Percentiles rank a stretch among this genome's conserved stretches.
Conservation (phyloP, 2,113 vertebrate genomes). For the Paraplagusia blochii region DNA sequence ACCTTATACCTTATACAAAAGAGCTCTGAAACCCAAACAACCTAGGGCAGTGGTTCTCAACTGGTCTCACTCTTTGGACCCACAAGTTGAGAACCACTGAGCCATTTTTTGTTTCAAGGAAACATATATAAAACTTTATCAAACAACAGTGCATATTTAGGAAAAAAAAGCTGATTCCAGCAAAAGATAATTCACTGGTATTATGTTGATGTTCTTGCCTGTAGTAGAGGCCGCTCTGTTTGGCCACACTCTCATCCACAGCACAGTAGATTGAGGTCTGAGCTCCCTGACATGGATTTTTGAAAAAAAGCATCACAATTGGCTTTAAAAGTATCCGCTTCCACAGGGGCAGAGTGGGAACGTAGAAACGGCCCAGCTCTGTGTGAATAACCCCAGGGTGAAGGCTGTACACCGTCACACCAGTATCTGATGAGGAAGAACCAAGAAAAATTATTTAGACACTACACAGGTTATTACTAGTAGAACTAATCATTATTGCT, state of each 20-base stretch:
- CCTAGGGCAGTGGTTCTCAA: too few species aligned
- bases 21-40: too few species aligned
- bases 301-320: constrained; percentile 45
- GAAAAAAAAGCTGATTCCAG: too few species aligned
- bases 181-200: too few species aligned
- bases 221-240: constrained; percentile 72
- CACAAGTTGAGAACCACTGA: too few species aligned
- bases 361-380: constrained; percentile 65
- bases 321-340: constrained; percentile 28
- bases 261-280: constrained; percentile 75
- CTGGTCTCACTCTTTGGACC: too few species aligned
- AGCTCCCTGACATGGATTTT: constrained; percentile 66
- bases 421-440: constrained; percentile 51
- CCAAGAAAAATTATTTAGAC: not conserved
- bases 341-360: constrained; percentile 47
- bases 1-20: too few species aligned
- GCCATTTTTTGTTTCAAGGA: too few species aligned
- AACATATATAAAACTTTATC: too few species aligned
- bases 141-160: not conserved
- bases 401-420: constrained; percentile 70
- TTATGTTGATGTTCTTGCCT: too few species aligned
- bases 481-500: too few species aligned
- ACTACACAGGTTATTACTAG: not conserved
- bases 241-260: constrained; percentile 64
- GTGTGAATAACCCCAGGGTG: constrained; percentile 75